Conservation (phyloP, 2,113 vertebrate genomes). For the Vulpes lagopus region DNA sequence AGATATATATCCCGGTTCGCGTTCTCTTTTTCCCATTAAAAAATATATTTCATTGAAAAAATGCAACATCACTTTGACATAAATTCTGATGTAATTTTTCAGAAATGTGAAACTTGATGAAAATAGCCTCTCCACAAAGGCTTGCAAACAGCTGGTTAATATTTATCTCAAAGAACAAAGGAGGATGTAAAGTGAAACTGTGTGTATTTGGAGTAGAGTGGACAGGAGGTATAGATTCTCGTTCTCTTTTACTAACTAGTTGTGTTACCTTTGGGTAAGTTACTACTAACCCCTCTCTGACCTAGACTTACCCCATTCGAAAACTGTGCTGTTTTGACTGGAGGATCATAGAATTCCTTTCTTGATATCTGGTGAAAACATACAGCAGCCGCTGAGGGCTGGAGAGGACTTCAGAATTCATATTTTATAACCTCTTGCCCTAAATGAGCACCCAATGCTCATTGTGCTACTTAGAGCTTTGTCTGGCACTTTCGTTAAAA, state of each 20-base stretch:
- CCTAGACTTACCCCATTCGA: neutral
- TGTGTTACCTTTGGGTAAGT: neutral
- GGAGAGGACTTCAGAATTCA: neutral
- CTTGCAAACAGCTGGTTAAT: slow-evolving; percentile 41
- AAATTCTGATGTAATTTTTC: slow-evolving; percentile 73
- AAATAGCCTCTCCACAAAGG: slow-evolving; percentile 40
- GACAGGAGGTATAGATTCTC: neutral
- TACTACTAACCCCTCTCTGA: neutral
- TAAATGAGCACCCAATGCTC: neutral
- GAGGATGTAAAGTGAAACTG: neutral
- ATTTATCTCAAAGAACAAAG: slow-evolving; percentile 57
- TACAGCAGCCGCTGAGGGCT: neutral
- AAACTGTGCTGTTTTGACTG: slow-evolving; percentile 25
- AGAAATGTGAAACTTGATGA: slow-evolving; percentile 65
- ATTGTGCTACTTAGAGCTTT: neutral
- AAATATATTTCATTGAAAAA: slow-evolving; percentile 75
- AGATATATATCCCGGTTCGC: slow-evolving; percentile 50
- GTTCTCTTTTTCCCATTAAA: slow-evolving; percentile 72
- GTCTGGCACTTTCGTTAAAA: slow-evolving; percentile 12
- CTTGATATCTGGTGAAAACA: neutral
- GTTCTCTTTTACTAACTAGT: neutral
- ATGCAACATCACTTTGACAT: slow-evolving; percentile 65
- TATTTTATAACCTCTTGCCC: neutral
- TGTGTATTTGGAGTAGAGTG: neutral
- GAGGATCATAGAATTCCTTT: slow-evolving; percentile 14